phyloP scores from a whole-genome alignment of 1,140 invertebrate species.

The Hyles euphorbiae region DNA sequence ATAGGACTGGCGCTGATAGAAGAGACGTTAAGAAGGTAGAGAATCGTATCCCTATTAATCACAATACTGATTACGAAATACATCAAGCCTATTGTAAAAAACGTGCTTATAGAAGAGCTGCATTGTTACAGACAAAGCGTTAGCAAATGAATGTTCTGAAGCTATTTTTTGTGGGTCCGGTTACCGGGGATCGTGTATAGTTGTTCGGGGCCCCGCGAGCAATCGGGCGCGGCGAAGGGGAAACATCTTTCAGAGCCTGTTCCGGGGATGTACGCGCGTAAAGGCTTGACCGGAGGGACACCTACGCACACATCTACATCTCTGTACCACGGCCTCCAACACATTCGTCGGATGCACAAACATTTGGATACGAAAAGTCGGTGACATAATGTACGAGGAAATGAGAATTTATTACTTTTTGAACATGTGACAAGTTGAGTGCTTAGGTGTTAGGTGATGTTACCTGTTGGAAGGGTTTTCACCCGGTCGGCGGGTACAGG shows the following conservation, averaged over 20 bases:
- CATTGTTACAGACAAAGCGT: constrained; percentile 38
- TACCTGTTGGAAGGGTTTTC: constrained; percentile 73
- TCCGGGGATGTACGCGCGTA: constrained; percentile 76
- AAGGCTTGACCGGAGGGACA: constrained; percentile 78
- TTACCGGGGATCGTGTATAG: constrained; percentile 78
- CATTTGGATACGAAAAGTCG: neutral
- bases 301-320: constrained; percentile 51
- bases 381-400: neutral
- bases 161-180: constrained; percentile 36
- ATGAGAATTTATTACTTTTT: constrained; percentile 1
- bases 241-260: constrained; percentile 75
- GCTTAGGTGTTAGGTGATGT: constrained; percentile 1
- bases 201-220: constrained; percentile 70
- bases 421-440: neutral
- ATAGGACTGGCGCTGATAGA: too few species aligned
- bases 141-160: constrained; percentile 53
- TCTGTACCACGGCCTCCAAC: constrained; percentile 26
- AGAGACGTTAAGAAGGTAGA: too few species aligned
- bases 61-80: too few species aligned
- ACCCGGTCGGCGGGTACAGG: constrained; percentile 76
- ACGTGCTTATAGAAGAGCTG: constrained; percentile 23
- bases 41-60: too few species aligned
- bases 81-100: constrained; percentile 2
- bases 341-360: neutral
- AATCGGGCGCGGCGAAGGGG: constrained; percentile 75